Conservation (phyloP, 2,113 vertebrate species). For the Rhineura floridana region DNA sequence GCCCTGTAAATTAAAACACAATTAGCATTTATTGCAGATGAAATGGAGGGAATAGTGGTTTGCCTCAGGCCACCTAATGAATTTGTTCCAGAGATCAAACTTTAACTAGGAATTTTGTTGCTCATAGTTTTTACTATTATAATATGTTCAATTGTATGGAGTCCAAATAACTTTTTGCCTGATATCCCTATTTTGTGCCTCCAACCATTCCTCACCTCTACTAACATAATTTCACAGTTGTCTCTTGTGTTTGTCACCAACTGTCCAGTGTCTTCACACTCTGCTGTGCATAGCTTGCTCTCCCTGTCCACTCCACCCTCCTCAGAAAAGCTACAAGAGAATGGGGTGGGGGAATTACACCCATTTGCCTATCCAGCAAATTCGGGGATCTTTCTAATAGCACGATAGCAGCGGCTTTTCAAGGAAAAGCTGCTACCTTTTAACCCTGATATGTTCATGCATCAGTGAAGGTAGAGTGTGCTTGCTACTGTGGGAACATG, state of each 20-base stretch:
- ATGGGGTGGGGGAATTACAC: constrained; percentile 3
- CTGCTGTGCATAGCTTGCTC: constrained; percentile 46
- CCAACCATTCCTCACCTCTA: constrained; percentile 1
- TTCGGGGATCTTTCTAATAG: constrained; percentile 36
- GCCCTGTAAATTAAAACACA: neutral
- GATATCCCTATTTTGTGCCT: constrained; percentile 25
- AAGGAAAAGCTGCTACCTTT: neutral
- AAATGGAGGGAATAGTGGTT: too few species aligned
- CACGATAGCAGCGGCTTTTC: constrained; percentile 25
- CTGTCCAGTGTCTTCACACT: constrained; percentile 39
- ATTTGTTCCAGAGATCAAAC: neutral
- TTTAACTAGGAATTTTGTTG: neutral
- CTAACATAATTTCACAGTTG: constrained; percentile 11
- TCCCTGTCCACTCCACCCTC: neutral
- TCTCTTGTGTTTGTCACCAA: neutral
- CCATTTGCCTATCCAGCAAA: constrained; percentile 49
- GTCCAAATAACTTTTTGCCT: fast-evolving
- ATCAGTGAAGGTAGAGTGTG: constrained; percentile 18
- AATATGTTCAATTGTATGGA: neutral
- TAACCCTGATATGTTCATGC: constrained; percentile 11
- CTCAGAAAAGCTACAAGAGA: constrained; percentile 40
- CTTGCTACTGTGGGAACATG: neutral
- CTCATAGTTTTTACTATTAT: neutral
- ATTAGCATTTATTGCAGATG: neutral
- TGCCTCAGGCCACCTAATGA: too few species aligned